Percentiles rank a stretch among this genome's conserved stretches.
These are phyloP conservation scores for Formica aserva DNA, from an alignment of 2,888 invertebrate species.

Conservation along the genomic window DNA sequence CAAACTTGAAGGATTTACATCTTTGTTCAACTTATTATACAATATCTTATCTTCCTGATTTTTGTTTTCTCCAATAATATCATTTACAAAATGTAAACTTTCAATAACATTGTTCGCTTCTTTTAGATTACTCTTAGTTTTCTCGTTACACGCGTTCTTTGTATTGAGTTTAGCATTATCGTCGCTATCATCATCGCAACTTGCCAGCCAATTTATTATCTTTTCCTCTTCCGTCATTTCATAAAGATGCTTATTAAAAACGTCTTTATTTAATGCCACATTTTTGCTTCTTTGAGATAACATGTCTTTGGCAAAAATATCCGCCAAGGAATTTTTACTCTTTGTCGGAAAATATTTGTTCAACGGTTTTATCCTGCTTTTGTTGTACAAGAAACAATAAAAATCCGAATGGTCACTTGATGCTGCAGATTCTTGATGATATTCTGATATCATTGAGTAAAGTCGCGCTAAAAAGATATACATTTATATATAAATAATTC, in stretches of 20 bases:
- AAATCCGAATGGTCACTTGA: constrained; percentile 80
- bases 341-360: constrained; percentile 70
- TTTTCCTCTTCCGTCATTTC: constrained; percentile 68
- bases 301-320: constrained; percentile 15
- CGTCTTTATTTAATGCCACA: constrained; percentile 18
- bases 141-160: constrained; percentile 29
- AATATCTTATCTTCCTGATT: constrained; percentile 49
- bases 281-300: constrained; percentile 56
- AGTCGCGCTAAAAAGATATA: constrained; percentile 76
- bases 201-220: constrained; percentile 73
- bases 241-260: constrained; percentile 53
- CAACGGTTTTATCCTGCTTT: constrained; percentile 80
- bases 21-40: constrained; percentile 27
- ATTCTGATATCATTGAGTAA: constrained; percentile 78
- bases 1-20: background rate
- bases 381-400: constrained; percentile 84
- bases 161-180: constrained; percentile 10
- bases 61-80: constrained; percentile 17
- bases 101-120: background rate
- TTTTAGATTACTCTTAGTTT: background rate
- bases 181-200: constrained; percentile 64
- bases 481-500: background rate
- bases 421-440: constrained; percentile 76
- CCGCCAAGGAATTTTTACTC: constrained; percentile 3
- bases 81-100: constrained; percentile 3